Evolutionary conservation across 2,113 vertebrate genomes (phyloP).

Genomic region (Mus musculus): GRCm39 chr2:104051001-104051500

Average conservation of each 20-base stretch:
- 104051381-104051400: background rate
- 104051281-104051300: background rate
- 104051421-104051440: background rate
- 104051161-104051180: background rate
- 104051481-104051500: conserved; percentile 97
- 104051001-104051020: background rate
- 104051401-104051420: background rate
- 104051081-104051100: background rate
- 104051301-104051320: background rate
- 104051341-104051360: background rate
- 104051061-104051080: background rate
- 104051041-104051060: too few relatives aligned
- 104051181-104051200: background rate
- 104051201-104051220: background rate
- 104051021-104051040: background rate
- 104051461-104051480: conserved; percentile 82
- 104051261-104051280: background rate
- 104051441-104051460: rapidly evolving
- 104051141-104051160: background rate
- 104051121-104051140: background rate
- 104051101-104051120: background rate
- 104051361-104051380: background rate
- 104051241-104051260: background rate
- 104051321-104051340: background rate
- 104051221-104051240: conserved; percentile 31